Evolutionary conservation across 37 sponge, comb jelly and placozoan genomes (phyloP), one percentile per base, ranked within the genome.

Genomic region (Spongilla lacustris): DNA sequence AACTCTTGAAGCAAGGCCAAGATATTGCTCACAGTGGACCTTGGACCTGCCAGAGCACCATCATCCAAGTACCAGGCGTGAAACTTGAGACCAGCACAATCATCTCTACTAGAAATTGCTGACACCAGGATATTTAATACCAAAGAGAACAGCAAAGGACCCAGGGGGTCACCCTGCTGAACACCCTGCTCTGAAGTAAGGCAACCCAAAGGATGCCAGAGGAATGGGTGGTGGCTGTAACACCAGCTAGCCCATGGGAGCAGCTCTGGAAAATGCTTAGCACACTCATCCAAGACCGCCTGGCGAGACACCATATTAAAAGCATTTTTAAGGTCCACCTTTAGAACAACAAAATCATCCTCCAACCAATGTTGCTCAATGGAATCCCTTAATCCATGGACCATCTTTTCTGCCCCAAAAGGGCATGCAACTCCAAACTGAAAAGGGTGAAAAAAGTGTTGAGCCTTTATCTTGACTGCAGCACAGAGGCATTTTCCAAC

Each of bases 141-240:
- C 58, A 73, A 25, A 72, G 73, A 72, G 31, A 83, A 83, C 31
- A 83, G 83, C n/a, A 83, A 48, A 24, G 83, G 74, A 22, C 73
- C 83, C 30, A 83, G 66, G 74, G 73, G 83, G 25, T 83, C 74
- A 25, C 83, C 83, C 74, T 83, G 74, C 74, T 83, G 83, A 25
- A 83, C 83, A n/a, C 74, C 83, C 28, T 82, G 25, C 27, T 29
- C 73, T 22, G 83, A 82, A 31, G 34, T 71, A 24, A 82, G 22
- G 35, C 13, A 37, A 36, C 70, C 66, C 50, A 41, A 49, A 21
- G 26, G n/a, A 73, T 74, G 72, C 26, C 32, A 83, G 48, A 83
- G 83, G 13, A 74, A 72, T 14, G 74, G 72, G 25, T 73, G 73
- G 0, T 73, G 32, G 28, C 73, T 41, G 66, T 83, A 83, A n/a